These are phyloP conservation scores for Cantharis rufa DNA, from an alignment of 2,888 invertebrate species.

Conservation along the genomic window DNA sequence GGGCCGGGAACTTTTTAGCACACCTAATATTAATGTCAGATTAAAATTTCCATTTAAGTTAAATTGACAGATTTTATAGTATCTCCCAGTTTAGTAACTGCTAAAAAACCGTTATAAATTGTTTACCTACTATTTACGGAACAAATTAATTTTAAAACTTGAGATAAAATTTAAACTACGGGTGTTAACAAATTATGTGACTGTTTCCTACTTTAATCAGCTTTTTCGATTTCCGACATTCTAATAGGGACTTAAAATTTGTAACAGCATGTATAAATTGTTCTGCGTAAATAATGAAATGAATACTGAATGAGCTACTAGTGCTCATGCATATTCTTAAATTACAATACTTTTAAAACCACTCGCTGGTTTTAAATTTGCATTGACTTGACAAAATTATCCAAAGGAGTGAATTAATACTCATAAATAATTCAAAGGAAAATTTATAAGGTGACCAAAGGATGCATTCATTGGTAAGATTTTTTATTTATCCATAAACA, in stretches of 20 bases:
- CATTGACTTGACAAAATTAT: not conserved
- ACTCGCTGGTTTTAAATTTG: not conserved
- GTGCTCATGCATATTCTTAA: not conserved
- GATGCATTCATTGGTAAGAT: not conserved
- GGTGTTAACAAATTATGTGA: not conserved
- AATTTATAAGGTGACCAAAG: not conserved
- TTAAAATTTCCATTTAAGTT: too few species aligned
- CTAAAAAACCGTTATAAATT: not conserved
- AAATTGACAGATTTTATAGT: too few species aligned
- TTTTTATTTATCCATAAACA: not conserved
- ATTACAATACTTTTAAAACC: conserved; percentile 1
- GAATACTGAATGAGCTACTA: not conserved
- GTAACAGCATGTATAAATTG: not conserved
- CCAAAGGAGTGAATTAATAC: not conserved
- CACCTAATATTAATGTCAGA: too few species aligned
- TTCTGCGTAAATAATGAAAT: not conserved
- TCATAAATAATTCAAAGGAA: not conserved
- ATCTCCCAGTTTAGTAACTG: too few species aligned
- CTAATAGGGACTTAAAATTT: not conserved
- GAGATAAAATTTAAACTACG: not conserved
- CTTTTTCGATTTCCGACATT: not conserved
- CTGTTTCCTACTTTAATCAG: not conserved
- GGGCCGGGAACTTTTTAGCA: too few species aligned
- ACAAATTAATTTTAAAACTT: not conserved
- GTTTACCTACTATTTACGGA: not conserved